Base-by-base conservation (phyloP, 1,140 invertebrate genomes). In the Lycorma delicatula region DNA sequence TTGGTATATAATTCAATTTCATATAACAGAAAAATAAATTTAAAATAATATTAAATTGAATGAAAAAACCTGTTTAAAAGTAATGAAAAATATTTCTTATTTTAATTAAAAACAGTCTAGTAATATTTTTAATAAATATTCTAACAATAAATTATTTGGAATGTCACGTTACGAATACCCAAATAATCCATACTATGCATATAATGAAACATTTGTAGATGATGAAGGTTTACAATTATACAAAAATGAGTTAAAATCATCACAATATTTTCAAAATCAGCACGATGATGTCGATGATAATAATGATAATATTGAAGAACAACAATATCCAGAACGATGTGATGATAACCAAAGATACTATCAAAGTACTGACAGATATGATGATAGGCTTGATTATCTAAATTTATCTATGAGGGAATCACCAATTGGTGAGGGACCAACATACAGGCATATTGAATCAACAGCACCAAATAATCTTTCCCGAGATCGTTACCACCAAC, bases 361-460 rank as follows among this genome's bases (percentile, higher is more conserved):
- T 22, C 41, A 44, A 44, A 44, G 31, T n/a, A 9, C 41, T 44
- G 41, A 44, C 41, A 22, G 41, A 44, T 44, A 44, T 22, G 41
- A 44, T 22, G 41, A 44, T 1, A 44, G 23, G 23, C 41, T 44
- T 22, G 41, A 44, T 22, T 44, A 44, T 9, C 41, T 44, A 1
- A 44, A 44, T 16, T 11, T 44, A 22, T 44, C 41, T 2, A 22
- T 44, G 7, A 16, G 41, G 4, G 16, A 44, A 18, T 16, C 7
- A 22, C 36, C 36, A 18, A 38, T 44, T 22, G 16, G 41, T 22
- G 41, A 44, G 23, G 41, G 31, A 34, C 9, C 2, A 16, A 44
- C 41, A 5, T 20, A 44, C n/a, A 16, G 41, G 1, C 13, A 44
- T 22, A 20, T 22, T 16, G 41, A 44, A 44, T 44, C 41, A 22